Base-by-base conservation (phyloP, 1,140 invertebrate species). In the Neodiprion lecontei region DNA sequence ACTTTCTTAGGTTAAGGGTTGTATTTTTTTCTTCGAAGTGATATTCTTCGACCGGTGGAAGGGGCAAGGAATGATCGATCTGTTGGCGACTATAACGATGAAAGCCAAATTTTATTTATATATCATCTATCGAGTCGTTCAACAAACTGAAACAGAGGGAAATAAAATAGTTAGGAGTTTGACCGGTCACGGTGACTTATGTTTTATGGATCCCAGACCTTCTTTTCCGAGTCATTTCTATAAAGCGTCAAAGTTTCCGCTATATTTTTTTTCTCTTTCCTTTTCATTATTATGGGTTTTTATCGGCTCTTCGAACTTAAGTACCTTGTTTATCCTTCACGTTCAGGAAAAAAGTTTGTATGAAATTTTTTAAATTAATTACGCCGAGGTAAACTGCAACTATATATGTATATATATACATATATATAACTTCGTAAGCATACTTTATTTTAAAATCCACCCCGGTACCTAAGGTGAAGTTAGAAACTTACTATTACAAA, bases 301-400 rank as follows among this genome's bases (percentile, higher is more conserved):
- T 61, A 61, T 61, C 53, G 53, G 53, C n/a, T 61, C 53, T 61
- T 61, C 53, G n/a, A 61, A 61, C 53, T 61, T 5, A 14, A 61
- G 53, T 61, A 61, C 53, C 53, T 61, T 61, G 53, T 61, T 61
- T 61, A 61, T 61, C 53, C 53, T 61, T 61, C 53, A 12, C 5
- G 53, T 61, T 17, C 11, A 61, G 53, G 53, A 61, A 17, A 12
- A 17, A 9, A 9, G 53, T 61, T 61, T 17, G n/a, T 61, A 3
- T 40, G 28, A 61, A 61, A 61, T 61, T 61, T 61, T 61, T 61
- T 17, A 14, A 61, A 61, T 17, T 61, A 61, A 61, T 61, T 12
- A 61, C 53, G n/a, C 53, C 3, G 9, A 61, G 53, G 53, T 61
- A 61, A 40, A 40, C 28, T 40, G 28, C 28, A 40, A 40, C 28